phyloP scores from a whole-genome alignment of 2,888 invertebrate genomes.

The Habrosyne pyritoides region DNA sequence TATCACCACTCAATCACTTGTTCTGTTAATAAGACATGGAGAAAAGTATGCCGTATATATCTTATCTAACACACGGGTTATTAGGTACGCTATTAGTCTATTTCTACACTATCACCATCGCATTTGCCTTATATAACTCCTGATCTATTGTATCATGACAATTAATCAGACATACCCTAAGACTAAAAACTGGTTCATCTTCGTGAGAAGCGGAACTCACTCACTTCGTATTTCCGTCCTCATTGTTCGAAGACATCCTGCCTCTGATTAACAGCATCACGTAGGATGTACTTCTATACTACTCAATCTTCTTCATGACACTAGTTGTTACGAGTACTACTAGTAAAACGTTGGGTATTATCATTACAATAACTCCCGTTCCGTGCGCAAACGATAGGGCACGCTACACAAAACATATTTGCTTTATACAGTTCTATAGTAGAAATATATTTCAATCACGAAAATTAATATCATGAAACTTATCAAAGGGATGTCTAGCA shows the following conservation, averaged over 20 bases:
- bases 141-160: conserved; percentile 18
- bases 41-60: too few species aligned
- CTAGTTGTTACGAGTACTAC: neutral
- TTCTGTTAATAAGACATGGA: neutral
- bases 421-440: neutral
- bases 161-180: conserved; percentile 38
- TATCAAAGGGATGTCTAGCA: too few species aligned
- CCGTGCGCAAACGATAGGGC: neutral
- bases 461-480: too few species aligned
- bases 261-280: conserved; percentile 36
- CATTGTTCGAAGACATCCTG: conserved; percentile 72
- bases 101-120: neutral
- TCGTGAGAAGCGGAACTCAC: conserved; percentile 67
- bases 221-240: conserved; percentile 61
- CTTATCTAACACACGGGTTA: too few species aligned
- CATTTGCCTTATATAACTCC: conserved; percentile 1
- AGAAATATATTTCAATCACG: neutral
- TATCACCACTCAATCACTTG: too few species aligned
- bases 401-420: neutral
- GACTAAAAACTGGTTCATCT: conserved; percentile 49
- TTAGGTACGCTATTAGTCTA: neutral
- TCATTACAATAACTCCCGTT: neutral
- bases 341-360: neutral
- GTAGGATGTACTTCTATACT: conserved; percentile 28
- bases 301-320: neutral